These are phyloP conservation scores for Podotricha telesiphe DNA, from an alignment of 2,888 invertebrate genomes.

Conservation along the genomic window DNA sequence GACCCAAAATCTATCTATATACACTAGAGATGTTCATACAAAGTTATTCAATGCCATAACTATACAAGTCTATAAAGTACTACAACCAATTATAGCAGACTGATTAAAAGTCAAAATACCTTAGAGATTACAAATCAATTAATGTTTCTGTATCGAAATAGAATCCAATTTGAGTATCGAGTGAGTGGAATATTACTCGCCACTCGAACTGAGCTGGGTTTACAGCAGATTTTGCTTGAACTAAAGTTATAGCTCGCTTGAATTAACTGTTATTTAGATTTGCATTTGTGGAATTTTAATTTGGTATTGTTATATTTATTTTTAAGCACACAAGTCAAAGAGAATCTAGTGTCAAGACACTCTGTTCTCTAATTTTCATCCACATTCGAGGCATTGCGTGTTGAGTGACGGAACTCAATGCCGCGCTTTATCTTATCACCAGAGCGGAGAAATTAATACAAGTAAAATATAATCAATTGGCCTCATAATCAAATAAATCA, in stretches of 20 bases:
- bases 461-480: too few species aligned
- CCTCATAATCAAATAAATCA: too few species aligned
- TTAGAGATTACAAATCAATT: slow-evolving; percentile 45
- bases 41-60: too few species aligned
- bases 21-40: too few species aligned
- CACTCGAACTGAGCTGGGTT: slow-evolving; percentile 2
- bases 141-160: slow-evolving; percentile 44
- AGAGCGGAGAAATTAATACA: too few species aligned
- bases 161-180: slow-evolving; percentile 44
- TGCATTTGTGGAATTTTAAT: background rate
- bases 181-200: slow-evolving; percentile 38
- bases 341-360: too few species aligned
- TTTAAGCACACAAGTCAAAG: too few species aligned
- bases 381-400: too few species aligned
- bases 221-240: slow-evolving; percentile 14
- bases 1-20: too few species aligned
- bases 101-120: slow-evolving; percentile 31
- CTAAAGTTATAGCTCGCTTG: background rate
- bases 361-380: too few species aligned
- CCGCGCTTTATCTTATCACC: too few species aligned
- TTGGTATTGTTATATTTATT: background rate
- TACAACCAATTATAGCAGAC: background rate
- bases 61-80: background rate
- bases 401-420: too few species aligned
- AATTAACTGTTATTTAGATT: background rate